Percentiles rank a stretch among this genome's conserved stretches.
phyloP scores from a whole-genome alignment of 1,140 invertebrate genomes.

The Euglossa dilemma region DNA sequence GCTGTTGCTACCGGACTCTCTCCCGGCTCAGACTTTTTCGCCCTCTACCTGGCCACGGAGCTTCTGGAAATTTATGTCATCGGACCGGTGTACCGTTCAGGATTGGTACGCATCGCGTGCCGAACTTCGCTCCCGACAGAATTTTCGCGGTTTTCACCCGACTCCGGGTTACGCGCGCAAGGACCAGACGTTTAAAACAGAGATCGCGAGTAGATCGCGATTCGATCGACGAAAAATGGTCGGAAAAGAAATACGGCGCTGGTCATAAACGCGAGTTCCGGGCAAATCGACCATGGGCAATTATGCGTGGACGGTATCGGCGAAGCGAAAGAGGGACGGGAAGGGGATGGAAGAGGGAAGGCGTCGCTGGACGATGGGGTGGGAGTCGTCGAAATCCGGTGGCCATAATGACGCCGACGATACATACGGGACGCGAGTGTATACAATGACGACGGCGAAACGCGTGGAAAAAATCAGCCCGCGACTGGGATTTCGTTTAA shows the following conservation, averaged over 20 bases:
- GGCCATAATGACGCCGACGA: constrained; percentile 63
- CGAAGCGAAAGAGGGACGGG: too few species aligned
- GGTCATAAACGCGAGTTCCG: constrained; percentile 27
- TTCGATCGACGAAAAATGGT: too few species aligned
- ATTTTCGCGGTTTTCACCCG: too few species aligned
- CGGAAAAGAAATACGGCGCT: background rate
- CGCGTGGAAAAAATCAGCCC: constrained; percentile 69
- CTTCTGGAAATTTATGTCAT: constrained; percentile 48
- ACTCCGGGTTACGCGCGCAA: too few species aligned
- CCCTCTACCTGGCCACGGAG: constrained; percentile 18
- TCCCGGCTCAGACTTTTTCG: constrained; percentile 46
- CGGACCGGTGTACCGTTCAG: constrained; percentile 3
- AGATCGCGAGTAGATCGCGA: background rate
- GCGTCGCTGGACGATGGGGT: background rate
- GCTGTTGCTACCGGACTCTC: background rate
- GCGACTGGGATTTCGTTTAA: constrained; percentile 74
- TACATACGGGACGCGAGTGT: constrained; percentile 51
- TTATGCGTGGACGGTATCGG: constrained; percentile 57
- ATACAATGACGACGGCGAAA: constrained; percentile 66
- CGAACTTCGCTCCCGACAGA: background rate
- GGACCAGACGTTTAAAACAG: constrained; percentile 16
- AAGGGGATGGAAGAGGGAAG: constrained; percentile 15
- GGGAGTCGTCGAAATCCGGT: constrained; percentile 65
- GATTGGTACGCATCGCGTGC: background rate
- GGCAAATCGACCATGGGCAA: constrained; percentile 68